Evolutionary conservation across 2,113 vertebrate species (phyloP), one percentile per base, ranked within the genome.

Genomic region (Cinclus mexicanus): DNA sequence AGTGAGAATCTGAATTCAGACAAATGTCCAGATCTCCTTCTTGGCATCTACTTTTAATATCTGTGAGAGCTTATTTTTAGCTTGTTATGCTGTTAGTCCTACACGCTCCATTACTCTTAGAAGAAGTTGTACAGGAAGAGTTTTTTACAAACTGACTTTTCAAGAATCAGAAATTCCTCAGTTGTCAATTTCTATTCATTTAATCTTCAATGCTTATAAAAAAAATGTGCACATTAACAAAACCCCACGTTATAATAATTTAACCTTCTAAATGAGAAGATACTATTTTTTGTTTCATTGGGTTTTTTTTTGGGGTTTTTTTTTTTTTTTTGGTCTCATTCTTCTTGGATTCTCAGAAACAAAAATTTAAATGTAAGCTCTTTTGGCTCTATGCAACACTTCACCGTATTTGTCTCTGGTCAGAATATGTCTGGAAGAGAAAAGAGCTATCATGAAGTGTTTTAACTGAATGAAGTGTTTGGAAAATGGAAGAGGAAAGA

Each of bases 11-110:
- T 94, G 83, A 95, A 83, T 95, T 86, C 57, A 88, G 72, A 86
- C 64, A 89, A 89, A 85, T 78, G 83, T 92, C 91, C 87, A 82
- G 83, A 84, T 94, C 90, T 92, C 41, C 67, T 70, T 86, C 86
- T 95, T 95, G 92, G 87, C 79, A 92, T 88, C 83, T 90, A 79
- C 59, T 89, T 95, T 87, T 87, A 93, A 87, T 91, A 91, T 89
- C 89, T 72, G 53, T 60, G 53, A 87, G 70, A 61, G 78, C 49
- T 95, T 95, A 89, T 95, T 91, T 94, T 95, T 80, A 79, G 89
- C 81, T 85, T 90, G 94, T 92, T 91, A 93, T 85, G 78, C 89
- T 92, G 65, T 84, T 95, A 87, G 83, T 44, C 69, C 81, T 94
- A 33, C 72, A 84, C n/a, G 17, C 53, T 81, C 87, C 3, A 2